These are phyloP conservation scores for Xestia sexstrigata DNA, from an alignment of 2,888 invertebrate genomes.

Conservation along the genomic window DNA sequence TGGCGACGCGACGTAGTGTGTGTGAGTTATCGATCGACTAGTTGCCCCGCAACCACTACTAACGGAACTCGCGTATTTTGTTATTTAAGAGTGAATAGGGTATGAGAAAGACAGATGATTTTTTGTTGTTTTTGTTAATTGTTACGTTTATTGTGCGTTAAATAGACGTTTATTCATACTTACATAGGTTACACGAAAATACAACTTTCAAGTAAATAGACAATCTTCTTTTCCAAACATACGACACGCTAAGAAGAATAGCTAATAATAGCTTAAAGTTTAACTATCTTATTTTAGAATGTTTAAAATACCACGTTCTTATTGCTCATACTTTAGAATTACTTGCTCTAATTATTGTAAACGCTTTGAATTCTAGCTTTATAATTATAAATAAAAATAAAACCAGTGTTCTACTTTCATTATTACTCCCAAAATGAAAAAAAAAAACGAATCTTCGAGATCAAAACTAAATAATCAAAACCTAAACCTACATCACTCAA, in stretches of 20 bases:
- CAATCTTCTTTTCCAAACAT: neutral
- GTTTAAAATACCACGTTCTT: neutral
- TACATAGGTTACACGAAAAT: neutral
- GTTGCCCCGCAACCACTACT: constrained; percentile 26
- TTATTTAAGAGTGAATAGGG: neutral
- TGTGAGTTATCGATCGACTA: constrained; percentile 61
- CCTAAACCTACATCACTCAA: neutral
- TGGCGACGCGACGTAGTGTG: constrained; percentile 63
- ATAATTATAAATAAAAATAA: neutral
- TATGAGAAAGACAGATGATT: neutral
- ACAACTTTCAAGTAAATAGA: neutral
- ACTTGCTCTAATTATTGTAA: neutral
- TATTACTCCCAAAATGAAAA: neutral
- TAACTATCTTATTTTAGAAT: neutral
- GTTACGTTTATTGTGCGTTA: constrained; percentile 4
- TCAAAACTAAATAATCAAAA: neutral
- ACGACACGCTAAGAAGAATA: neutral
- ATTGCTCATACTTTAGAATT: neutral
- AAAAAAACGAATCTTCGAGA: constrained; percentile 13
- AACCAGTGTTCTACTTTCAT: constrained; percentile 1
- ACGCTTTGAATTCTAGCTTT: neutral
- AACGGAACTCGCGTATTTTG: constrained; percentile 38
- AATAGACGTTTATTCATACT: neutral
- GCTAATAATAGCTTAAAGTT: neutral
- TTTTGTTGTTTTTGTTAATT: neutral